A percentile compares a stretch with the other conserved stretches of the same genome.
These are phyloP conservation scores for Eledona agricola DNA, from an alignment of 2,888 invertebrate species.

Conservation along the genomic window DNA sequence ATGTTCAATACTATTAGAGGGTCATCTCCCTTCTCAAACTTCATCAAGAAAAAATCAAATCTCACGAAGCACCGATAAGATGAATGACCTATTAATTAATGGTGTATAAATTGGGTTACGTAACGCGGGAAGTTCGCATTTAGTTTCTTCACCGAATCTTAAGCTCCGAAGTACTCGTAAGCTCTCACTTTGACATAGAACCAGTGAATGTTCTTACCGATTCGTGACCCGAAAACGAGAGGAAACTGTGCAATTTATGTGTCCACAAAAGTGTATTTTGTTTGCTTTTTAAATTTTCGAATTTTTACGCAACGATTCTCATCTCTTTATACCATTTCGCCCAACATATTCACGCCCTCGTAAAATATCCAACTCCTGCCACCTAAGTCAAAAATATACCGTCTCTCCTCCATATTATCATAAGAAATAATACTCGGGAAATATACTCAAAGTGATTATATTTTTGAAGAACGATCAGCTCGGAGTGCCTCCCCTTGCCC, in stretches of 20 bases:
- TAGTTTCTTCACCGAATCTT: constrained; percentile 33
- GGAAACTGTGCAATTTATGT: constrained; percentile 28
- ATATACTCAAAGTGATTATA: no score
- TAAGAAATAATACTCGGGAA: no score
- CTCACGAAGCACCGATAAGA: constrained; percentile 5
- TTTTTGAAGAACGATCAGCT: no score
- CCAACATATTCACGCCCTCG: no score
- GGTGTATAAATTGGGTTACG: constrained; percentile 22
- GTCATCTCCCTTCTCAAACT: constrained; percentile 15
- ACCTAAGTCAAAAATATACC: no score
- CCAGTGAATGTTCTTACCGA: constrained; percentile 18
- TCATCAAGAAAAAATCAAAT: constrained; percentile 18
- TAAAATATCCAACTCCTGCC: no score
- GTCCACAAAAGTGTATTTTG: constrained; percentile 25
- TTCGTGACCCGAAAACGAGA: constrained; percentile 18
- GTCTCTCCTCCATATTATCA: no score
- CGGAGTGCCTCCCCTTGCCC: no score
- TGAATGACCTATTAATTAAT: constrained; percentile 26
- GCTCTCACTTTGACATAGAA: constrained; percentile 20
- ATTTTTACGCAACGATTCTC: constrained; percentile 1
- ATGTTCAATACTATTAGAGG: constrained; percentile 34
- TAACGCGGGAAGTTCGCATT: constrained; percentile 22
- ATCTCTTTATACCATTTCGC: no score
- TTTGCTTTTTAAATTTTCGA: constrained; percentile 7
- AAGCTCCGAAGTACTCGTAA: constrained; percentile 21